Evolutionary conservation across 2,113 vertebrate species (phyloP).

Genomic region (Oplegnathus fasciatus): DNA sequence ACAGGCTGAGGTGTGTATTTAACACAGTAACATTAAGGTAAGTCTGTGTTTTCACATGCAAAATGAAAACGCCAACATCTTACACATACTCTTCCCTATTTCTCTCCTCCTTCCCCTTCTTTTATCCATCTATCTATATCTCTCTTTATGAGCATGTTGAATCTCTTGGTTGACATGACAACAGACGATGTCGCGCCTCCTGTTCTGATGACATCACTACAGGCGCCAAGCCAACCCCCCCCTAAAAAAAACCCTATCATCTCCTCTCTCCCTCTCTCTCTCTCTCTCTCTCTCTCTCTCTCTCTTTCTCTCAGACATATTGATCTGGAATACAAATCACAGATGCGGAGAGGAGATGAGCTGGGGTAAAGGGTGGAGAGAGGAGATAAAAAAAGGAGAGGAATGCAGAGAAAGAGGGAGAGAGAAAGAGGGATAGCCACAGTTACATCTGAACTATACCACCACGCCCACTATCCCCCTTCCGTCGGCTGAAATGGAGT

Average conservation of each 20-base stretch:
- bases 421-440: constrained; percentile 29
- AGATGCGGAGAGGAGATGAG: constrained; percentile 46
- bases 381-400: neutral
- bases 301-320: constrained; percentile 60
- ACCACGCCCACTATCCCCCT: constrained; percentile 38
- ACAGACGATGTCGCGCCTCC: constrained; percentile 74
- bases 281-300: constrained; percentile 27
- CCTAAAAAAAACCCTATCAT: too few species aligned
- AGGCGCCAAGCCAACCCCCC: constrained; percentile 65
- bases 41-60: constrained; percentile 7
- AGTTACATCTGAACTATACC: constrained; percentile 33
- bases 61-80: neutral
- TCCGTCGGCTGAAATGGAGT: constrained; percentile 22
- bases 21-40: neutral
- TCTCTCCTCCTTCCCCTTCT: constrained; percentile 12
- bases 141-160: constrained; percentile 44
- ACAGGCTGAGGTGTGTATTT: constrained; percentile 14
- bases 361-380: constrained; percentile 32
- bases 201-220: constrained; percentile 77
- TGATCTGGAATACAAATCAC: constrained; percentile 74
- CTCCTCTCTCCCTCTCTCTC: constrained; percentile 57
- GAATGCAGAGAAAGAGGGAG: neutral
- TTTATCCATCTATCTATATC: constrained; percentile 23
- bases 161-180: constrained; percentile 80
- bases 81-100: neutral